phyloP scores from a whole-genome alignment of 2,113 vertebrate genomes.

The Spheniscus mendiculus region DNA sequence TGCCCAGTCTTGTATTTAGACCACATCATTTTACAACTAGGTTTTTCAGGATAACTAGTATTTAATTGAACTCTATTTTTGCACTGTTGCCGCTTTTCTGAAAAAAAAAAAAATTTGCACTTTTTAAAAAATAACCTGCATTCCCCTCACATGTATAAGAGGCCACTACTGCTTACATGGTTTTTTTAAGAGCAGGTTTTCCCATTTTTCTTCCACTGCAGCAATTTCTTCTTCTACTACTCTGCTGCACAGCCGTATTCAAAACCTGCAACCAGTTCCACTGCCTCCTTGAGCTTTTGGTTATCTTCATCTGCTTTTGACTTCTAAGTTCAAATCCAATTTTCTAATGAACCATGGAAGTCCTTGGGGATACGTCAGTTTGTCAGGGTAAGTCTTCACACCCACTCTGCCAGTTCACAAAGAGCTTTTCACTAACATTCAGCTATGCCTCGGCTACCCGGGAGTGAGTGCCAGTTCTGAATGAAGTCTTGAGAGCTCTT shows the following conservation, averaged over 20 bases:
- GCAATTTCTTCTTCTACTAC: background rate
- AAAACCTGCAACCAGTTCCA: background rate
- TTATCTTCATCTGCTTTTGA: background rate
- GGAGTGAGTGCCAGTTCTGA: background rate
- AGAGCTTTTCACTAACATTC: background rate
- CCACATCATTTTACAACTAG: background rate
- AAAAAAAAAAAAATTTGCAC: background rate
- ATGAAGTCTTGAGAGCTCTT: background rate
- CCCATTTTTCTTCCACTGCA: background rate
- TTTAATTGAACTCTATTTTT: background rate
- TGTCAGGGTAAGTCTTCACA: background rate
- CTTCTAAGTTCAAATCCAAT: background rate
- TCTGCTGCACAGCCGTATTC: background rate
- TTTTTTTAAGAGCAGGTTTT: background rate
- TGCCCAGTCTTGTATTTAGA: background rate
- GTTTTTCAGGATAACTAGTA: background rate
- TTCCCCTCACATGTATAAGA: too few species aligned
- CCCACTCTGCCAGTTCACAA: background rate
- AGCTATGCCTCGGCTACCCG: background rate
- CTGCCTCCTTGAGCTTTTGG: background rate
- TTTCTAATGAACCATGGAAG: background rate
- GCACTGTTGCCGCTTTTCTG: background rate
- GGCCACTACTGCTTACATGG: background rate
- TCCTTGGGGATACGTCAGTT: background rate
- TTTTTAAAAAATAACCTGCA: fast-evolving